Base-by-base conservation (phyloP, 1,140 invertebrate genomes). In the Odontomachus brunneus region DNA sequence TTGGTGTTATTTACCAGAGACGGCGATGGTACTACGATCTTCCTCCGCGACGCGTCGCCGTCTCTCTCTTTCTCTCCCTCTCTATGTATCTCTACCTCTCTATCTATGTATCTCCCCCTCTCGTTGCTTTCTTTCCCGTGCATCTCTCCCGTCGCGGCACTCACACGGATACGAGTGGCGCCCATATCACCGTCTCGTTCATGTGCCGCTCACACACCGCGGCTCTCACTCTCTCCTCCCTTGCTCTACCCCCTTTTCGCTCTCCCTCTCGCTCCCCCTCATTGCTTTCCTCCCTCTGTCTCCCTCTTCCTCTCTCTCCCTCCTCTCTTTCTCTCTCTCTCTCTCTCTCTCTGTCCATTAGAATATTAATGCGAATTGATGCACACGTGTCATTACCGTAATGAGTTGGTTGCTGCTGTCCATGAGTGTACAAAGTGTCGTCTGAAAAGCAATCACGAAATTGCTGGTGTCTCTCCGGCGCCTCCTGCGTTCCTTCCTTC, bases 291-390 rank as follows among this genome's bases (percentile, higher is more conserved):
- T 66, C 29, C 75, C 84, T 26, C 71, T 53, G 59, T 65, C 78
- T 72, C 75, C 75, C 74, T 78, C 49, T 91, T n/a, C n/a, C 53
- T 22, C 57, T n/a, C 57, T 44, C 57, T 71, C 74, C 38, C 69
- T 26, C 51, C 38, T 2, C 29, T 29, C 63, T 55, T 24, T 59
- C 60, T 26, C n/a, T 62, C 75, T 66, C 29, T 73, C 84, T 26
- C 71, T 53, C 66, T 65, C 78, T 72, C 75, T 80, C 74, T 78
- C 49, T 91, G 86, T 91, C 92, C 93, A 94, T 94, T 93, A 93
- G 92, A 93, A 93, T 94, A 94, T 94, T 93, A 93, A 93, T 92
- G 92, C 92, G 92, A 94, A 94, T 94, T 93, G 92, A 93, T 93
- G 93, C 92, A 90, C 87, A 91, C 91, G 92, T 92, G 93, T 94